Evolutionary conservation across 2,888 invertebrate species (phyloP).

Genomic region (Microplitis deprimator): DNA sequence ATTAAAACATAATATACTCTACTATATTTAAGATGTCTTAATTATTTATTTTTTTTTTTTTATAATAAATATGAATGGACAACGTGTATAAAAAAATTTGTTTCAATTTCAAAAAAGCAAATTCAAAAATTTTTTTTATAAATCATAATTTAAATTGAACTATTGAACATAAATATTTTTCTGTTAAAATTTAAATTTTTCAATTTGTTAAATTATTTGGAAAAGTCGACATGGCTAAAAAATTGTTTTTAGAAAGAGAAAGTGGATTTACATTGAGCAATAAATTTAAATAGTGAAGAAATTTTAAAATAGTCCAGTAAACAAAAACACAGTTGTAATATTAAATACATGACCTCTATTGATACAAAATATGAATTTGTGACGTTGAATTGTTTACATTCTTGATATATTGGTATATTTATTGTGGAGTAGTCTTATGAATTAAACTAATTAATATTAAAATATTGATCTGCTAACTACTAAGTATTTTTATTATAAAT

Average conservation of each 20-base stretch:
- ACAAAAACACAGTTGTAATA: neutral
- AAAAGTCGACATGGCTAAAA: neutral
- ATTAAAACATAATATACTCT: neutral
- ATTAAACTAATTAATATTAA: neutral
- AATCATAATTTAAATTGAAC: no score
- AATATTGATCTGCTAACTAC: no score
- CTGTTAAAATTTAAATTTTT: no score
- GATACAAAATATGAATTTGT: neutral
- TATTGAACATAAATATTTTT: no score
- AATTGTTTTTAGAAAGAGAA: neutral
- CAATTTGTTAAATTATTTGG: no score
- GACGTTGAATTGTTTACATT: neutral
- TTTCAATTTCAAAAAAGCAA: no score
- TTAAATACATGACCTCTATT: neutral
- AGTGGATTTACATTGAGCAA: neutral
- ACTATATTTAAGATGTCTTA: neutral
- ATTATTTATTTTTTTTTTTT: neutral
- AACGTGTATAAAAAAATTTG: no score
- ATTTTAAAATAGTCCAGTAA: neutral
- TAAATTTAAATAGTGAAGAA: neutral
- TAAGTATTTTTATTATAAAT: no score
- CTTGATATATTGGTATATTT: neutral
- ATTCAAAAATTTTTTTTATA: no score
- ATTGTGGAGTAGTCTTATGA: neutral
- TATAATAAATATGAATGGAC: neutral